Evolutionary conservation across 2,113 vertebrate genomes (phyloP), one percentile per base, ranked within the genome.

Genomic region (Xiphorhynchus elegans): DNA sequence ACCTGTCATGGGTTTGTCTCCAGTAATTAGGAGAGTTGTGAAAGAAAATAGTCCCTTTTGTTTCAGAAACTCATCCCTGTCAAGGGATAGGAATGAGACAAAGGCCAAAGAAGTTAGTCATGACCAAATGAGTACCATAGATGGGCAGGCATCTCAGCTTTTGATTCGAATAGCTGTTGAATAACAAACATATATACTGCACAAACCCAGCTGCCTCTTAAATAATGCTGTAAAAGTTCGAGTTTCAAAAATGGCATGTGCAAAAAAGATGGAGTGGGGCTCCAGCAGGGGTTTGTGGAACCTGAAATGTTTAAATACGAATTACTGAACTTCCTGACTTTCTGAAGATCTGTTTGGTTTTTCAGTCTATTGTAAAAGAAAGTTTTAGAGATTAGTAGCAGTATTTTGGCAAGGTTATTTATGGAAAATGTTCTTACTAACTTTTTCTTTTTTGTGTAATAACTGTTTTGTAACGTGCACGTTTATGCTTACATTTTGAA

Each of bases 41-140:
- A 92, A 93, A 92, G 80, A 89, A 93, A 87, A 91, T 33, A 90
- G 56, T 95, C 47, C 52, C 89, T 92, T 92, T 97, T 97, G 94
- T 95, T 95, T 90, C 83, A 94, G 85, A 90, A 90, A 58, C 83
- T 60, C 64, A 63, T 89, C 89, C 46, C 80, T 95, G 95, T 96
- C 95, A 96, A 97, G 89, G 94, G 94, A 92, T 81, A 96, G 96
- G 96, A 97, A 97, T 96, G 96, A 97, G 60, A 89, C 91, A 95
- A 92, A 96, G 89, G 96, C 94, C 91, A n/a, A 89, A 92, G 86
- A 95, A 90, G 86, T 97, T 97, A 97, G 95, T 97, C 96, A 97
- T 84, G 84, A 90, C 73, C 84, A 89, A 81, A 93, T 90, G 86
- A 95, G 96, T 70, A 78, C 96, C 96, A 93, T 97, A 97, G 96